Percentiles rank a stretch among this genome's conserved stretches.
Evolutionary conservation across 2,797 vertebrate species (phyloP).

Genomic region (Ara ararauna): DNA sequence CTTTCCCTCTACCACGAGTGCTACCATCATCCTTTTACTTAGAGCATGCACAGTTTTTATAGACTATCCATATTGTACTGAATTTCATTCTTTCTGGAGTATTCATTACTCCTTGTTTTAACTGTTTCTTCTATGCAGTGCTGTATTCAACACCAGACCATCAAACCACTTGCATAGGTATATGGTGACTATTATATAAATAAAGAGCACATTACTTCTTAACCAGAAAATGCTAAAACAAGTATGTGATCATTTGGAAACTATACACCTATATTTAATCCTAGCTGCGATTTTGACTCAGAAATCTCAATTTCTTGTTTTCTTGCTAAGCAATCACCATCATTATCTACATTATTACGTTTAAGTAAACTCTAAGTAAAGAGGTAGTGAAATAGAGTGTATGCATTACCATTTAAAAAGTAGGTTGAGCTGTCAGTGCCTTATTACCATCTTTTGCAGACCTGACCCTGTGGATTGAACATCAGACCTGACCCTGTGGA

Average conservation of each 20-base stretch:
- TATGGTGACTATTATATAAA: not conserved
- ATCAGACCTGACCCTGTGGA: not conserved
- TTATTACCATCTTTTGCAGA: not conserved
- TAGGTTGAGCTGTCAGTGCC: not conserved
- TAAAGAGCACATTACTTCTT: not conserved
- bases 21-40: not conserved
- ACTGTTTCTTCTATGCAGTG: not conserved
- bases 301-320: not conserved
- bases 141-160: not conserved
- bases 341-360: not conserved
- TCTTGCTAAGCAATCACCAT: not conserved
- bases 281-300: not conserved
- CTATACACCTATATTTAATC: not conserved
- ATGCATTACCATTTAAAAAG: not conserved
- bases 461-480: not conserved
- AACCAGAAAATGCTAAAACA: not conserved
- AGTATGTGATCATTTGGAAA: not conserved
- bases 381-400: not conserved
- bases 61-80: not conserved
- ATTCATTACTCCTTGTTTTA: not conserved
- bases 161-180: not conserved
- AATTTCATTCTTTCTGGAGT: not conserved
- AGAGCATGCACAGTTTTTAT: not conserved
- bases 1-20: not conserved
- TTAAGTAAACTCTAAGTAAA: not conserved